These are phyloP conservation scores for Falcaria lacertinaria DNA, from an alignment of 2,888 invertebrate species.

Conservation along the genomic window DNA sequence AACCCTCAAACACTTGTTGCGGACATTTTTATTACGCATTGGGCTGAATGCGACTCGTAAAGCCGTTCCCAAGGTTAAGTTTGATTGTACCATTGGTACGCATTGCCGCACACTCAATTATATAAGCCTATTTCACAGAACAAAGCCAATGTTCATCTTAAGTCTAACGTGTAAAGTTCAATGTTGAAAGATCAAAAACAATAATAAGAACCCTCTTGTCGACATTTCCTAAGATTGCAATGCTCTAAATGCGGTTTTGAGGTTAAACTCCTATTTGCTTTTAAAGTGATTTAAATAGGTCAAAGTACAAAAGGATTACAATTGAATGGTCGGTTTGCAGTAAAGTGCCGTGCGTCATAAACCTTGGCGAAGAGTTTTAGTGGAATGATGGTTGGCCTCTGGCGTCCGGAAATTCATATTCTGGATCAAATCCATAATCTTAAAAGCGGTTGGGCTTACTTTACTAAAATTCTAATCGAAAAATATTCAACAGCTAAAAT, in stretches of 20 bases:
- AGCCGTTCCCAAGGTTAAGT: constrained; percentile 61
- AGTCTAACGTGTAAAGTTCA: constrained; percentile 8
- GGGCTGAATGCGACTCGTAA: constrained; percentile 56
- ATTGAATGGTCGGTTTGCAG: constrained; percentile 33
- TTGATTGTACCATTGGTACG: constrained; percentile 55
- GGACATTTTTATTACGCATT: constrained; percentile 56
- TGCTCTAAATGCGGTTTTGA: constrained; percentile 56
- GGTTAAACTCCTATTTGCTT: constrained; percentile 54
- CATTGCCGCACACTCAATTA: constrained; percentile 28
- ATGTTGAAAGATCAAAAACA: constrained; percentile 5
- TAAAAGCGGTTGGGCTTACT: no score
- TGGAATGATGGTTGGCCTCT: neutral
- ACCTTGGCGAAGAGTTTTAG: constrained; percentile 14
- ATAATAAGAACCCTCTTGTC: constrained; percentile 21
- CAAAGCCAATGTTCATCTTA: constrained; percentile 10
- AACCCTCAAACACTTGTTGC: constrained; percentile 56
- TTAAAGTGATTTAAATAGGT: constrained; percentile 59
- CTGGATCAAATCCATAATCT: no score
- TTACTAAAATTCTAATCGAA: no score
- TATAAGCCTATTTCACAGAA: constrained; percentile 13
- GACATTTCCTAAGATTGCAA: constrained; percentile 31
- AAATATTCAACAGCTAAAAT: no score
- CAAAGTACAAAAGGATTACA: constrained; percentile 52
- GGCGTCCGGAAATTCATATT: neutral
- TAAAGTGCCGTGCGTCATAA: constrained; percentile 5